Evolutionary conservation across 1,140 invertebrate species (phyloP).

Genomic region (Eriocheir sinensis): DNA sequence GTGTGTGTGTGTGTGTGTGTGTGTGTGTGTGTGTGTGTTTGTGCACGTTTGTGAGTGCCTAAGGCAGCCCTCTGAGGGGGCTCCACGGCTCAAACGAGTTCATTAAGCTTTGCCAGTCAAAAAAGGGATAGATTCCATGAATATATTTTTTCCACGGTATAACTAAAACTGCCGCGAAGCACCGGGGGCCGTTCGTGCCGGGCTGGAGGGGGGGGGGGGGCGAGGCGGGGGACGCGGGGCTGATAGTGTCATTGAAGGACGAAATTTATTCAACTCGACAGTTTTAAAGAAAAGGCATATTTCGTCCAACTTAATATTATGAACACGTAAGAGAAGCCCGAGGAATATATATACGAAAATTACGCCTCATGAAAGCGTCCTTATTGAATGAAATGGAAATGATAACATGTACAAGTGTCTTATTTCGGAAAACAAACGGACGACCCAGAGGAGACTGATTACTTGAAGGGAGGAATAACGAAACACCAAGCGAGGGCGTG

Average conservation of each 20-base stretch:
- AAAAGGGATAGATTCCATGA: neutral
- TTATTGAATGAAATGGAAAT: neutral
- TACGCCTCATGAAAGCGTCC: neutral
- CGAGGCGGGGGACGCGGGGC: neutral
- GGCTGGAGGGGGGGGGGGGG: neutral
- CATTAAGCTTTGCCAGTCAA: neutral
- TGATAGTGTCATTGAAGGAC: neutral
- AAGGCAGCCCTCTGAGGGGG: neutral
- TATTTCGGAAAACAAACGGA: neutral
- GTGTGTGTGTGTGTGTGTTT: neutral
- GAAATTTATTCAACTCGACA: too few relatives aligned
- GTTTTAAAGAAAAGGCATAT: neutral
- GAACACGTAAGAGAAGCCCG: neutral
- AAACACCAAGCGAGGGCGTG: neutral
- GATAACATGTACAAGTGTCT: neutral
- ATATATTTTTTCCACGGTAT: neutral
- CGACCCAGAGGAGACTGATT: neutral
- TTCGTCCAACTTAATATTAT: neutral
- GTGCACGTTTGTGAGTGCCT: neutral
- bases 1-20: neutral
- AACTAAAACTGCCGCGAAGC: neutral
- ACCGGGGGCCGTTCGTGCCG: too few relatives aligned
- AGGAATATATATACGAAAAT: neutral
- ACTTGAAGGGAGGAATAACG: neutral
- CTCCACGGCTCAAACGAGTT: slow-evolving; percentile 11